Percentiles rank a stretch among this genome's conserved stretches.
Conservation (phyloP, 2,113 vertebrate species). For the Carassius auratus region DNA sequence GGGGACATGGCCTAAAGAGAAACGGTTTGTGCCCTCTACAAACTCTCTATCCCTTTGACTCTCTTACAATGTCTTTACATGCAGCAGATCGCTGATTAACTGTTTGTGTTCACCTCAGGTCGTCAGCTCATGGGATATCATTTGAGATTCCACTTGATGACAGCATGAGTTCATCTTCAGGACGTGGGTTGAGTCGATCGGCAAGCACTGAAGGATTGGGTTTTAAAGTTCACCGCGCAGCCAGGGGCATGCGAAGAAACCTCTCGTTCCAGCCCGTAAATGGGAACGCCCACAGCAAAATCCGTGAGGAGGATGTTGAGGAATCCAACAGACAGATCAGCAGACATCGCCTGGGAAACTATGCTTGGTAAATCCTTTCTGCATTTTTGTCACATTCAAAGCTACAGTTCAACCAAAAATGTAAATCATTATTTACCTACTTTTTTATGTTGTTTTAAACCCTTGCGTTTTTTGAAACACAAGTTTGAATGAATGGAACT, state of each 20-base stretch:
- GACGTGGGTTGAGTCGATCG: conserved; percentile 83
- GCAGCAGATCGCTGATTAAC: neutral
- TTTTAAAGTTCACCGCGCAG: conserved; percentile 76
- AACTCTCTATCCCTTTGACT: neutral
- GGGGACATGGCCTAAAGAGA: conserved; percentile 97
- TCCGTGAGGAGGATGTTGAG: conserved; percentile 80
- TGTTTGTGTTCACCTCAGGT: conserved; percentile 69
- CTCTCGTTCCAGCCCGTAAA: conserved; percentile 83
- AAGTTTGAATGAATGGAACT: neutral
- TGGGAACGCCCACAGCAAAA: conserved; percentile 80
- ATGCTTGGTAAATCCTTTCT: conserved; percentile 45
- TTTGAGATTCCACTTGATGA: conserved; percentile 97
- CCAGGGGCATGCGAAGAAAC: conserved; percentile 78
- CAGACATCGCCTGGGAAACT: conserved; percentile 62
- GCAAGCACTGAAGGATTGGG: conserved; percentile 89
- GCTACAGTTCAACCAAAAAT: neutral
- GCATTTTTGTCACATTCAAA: neutral
- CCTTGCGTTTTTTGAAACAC: neutral
- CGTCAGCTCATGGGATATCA: conserved; percentile 89
- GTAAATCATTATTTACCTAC: neutral
- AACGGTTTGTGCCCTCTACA: conserved; percentile 75
- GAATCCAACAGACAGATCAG: conserved; percentile 58
- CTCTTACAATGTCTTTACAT: neutral
- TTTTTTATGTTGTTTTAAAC: neutral
- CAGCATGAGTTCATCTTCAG: conserved; percentile 66